Evolutionary conservation across 2,113 vertebrate genomes (phyloP).

Genomic region (Tursiops truncatus): DNA sequence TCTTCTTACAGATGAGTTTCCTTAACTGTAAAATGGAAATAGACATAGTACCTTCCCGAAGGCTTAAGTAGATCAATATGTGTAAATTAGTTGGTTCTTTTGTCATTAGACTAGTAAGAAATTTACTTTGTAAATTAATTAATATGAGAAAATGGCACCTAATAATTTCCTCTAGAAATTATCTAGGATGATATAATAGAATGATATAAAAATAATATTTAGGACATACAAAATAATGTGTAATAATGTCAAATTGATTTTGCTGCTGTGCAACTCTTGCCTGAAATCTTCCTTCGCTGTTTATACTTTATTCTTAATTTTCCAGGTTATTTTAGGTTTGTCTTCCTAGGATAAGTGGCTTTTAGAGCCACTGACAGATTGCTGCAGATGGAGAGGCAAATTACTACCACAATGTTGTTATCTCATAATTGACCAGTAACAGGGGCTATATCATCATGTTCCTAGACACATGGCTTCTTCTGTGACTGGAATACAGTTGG

Average conservation of each 20-base stretch:
- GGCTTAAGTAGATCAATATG: not conserved
- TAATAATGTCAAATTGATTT: not conserved
- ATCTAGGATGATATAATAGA: not conserved
- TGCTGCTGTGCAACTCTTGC: not conserved
- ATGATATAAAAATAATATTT: conserved; percentile 20
- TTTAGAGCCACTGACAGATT: conserved; percentile 58
- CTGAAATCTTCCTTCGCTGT: not conserved
- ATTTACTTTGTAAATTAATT: not conserved
- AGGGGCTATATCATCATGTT: conserved; percentile 3
- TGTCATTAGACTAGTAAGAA: not conserved
- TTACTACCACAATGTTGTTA: conserved; percentile 23
- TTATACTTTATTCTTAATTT: conserved; percentile 49
- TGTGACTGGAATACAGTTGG: conserved; percentile 3
- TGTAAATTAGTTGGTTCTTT: not conserved
- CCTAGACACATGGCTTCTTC: conserved; percentile 50
- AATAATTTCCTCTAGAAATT: not conserved
- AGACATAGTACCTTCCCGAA: not conserved
- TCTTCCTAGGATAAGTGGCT: conserved; percentile 40
- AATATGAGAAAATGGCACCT: not conserved
- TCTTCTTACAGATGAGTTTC: not conserved
- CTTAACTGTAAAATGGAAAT: not conserved
- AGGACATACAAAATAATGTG: conserved; percentile 6
- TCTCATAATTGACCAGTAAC: conserved; percentile 64
- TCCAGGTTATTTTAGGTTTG: not conserved
- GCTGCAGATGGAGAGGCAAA: conserved; percentile 64